Base-by-base conservation (phyloP, 2,797 vertebrate genomes). In the Poecilia picta region DNA sequence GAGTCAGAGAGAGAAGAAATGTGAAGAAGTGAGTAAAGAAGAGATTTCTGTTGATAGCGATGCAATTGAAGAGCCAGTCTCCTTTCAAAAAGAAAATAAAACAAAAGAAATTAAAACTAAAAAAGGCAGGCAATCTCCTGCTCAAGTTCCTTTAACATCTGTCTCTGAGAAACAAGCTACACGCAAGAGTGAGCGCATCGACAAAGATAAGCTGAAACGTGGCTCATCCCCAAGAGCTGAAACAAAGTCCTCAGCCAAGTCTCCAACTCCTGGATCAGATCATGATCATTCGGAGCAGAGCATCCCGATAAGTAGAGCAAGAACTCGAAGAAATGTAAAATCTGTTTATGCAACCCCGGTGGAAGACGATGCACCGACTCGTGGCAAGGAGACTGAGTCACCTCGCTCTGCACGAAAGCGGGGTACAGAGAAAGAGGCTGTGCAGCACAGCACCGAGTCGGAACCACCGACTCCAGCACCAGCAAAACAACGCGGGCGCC, bases 161-260 rank as follows among this genome's bases (percentile, higher is more conserved):
- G 73, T 91, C 4, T 76, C 90, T 0, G 98, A 99, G 91, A 99
- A 99, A 88, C 98, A 95, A 0, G 97, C 96, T 75, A 99, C 97
- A 0, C 97, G 98, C 49, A 99, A 99, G 90, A 99, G 98, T 0
- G 98, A 99, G 88, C 96, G 98, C 57, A 99, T 99, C 76, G 98
- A 99, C 89, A 97, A 97, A 82, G 98, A 99, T 79, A 99, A 98
- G 66, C 94, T 97, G 1, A 99, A 98, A 90, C 95, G 98, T 62
- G 98, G 97, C 0, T 96, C 89, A 28, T 99, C 98, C 47, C 98
- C 98, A 49, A 97, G 98, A 76, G 98, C 97, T 64, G 98, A 99
- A 57, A 94, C 93, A 0, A 97, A 97, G 82, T 96, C 96, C 0
- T 93, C 97, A 64, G 94, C 95, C 68, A 99, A 98, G 93, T 98